Percentiles rank a stretch among this genome's conserved stretches.
phyloP scores from a whole-genome alignment of 1,140 invertebrate genomes.

The Phymastichus coffea region DNA sequence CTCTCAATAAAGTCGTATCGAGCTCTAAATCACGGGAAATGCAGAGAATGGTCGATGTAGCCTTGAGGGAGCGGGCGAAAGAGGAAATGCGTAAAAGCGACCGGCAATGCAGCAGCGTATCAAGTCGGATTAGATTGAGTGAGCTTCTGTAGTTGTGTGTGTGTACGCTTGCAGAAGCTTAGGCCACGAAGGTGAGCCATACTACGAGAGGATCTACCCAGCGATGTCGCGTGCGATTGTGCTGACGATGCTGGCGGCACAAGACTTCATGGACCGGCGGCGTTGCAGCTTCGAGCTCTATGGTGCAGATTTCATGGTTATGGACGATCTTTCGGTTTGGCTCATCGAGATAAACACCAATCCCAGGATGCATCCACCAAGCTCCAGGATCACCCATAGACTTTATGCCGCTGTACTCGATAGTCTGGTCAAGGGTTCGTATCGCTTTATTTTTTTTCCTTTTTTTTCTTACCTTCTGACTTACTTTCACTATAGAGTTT shows the following conservation, averaged over 20 bases:
- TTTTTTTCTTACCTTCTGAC: not conserved
- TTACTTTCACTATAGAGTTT: not conserved
- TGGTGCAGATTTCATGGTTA: conserved; percentile 88
- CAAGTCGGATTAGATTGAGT: no score
- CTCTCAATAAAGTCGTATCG: no score
- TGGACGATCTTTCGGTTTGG: conserved; percentile 84
- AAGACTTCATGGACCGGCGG: conserved; percentile 72
- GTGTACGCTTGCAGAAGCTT: conserved; percentile 28
- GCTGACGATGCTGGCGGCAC: conserved; percentile 75
- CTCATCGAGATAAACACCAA: conserved; percentile 92
- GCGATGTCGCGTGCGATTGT: conserved; percentile 84
- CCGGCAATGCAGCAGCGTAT: no score
- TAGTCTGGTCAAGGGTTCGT: conserved; percentile 83
- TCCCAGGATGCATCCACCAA: conserved; percentile 76
- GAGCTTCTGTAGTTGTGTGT: no score
- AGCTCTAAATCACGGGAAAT: no score
- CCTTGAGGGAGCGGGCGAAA: no score
- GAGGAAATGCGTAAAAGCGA: no score
- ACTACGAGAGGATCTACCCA: conserved; percentile 75
- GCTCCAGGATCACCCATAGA: conserved; percentile 77
- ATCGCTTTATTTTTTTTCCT: no score
- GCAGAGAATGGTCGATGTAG: no score
- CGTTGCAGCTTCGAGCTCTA: conserved; percentile 87
- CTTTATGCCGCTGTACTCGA: conserved; percentile 81
- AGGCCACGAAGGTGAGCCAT: conserved; percentile 54